Evolutionary conservation across 2,797 vertebrate species (phyloP).

Genomic region (Gadopsis bispinosus): DNA sequence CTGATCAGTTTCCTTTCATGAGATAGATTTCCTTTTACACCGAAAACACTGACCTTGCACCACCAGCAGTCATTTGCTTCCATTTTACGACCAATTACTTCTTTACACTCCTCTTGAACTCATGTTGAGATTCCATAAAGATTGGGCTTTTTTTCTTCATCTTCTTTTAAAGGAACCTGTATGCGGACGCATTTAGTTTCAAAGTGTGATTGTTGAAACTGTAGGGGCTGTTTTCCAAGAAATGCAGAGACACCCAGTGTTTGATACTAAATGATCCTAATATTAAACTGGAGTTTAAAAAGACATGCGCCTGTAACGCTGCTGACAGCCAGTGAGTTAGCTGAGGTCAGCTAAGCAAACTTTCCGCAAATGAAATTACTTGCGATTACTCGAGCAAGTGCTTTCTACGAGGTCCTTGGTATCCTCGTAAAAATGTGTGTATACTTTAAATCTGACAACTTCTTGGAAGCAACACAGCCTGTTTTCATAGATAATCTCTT

Average conservation of each 20-base stretch:
- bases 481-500: slow-evolving; percentile 42
- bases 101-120: neutral
- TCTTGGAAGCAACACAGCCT: slow-evolving; percentile 42
- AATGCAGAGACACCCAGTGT: neutral
- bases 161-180: neutral
- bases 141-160: neutral
- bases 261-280: neutral
- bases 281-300: slow-evolving; percentile 29
- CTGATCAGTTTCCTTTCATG: neutral
- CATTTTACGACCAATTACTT: neutral
- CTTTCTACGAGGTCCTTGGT: slow-evolving; percentile 19
- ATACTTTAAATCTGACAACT: slow-evolving; percentile 42
- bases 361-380: slow-evolving; percentile 28
- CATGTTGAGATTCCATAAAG: neutral
- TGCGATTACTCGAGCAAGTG: slow-evolving; percentile 1
- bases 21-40: neutral
- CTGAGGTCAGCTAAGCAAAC: slow-evolving; percentile 38
- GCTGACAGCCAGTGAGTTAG: slow-evolving; percentile 2
- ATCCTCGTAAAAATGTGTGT: slow-evolving; percentile 45
- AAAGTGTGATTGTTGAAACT: neutral
- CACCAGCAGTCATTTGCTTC: neutral
- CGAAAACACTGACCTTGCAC: neutral
- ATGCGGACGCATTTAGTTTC: neutral
- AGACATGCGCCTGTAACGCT: slow-evolving; percentile 21
- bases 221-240: neutral